Conservation (phyloP, 2,113 vertebrate genomes). For the Entomyzon cyanotis region DNA sequence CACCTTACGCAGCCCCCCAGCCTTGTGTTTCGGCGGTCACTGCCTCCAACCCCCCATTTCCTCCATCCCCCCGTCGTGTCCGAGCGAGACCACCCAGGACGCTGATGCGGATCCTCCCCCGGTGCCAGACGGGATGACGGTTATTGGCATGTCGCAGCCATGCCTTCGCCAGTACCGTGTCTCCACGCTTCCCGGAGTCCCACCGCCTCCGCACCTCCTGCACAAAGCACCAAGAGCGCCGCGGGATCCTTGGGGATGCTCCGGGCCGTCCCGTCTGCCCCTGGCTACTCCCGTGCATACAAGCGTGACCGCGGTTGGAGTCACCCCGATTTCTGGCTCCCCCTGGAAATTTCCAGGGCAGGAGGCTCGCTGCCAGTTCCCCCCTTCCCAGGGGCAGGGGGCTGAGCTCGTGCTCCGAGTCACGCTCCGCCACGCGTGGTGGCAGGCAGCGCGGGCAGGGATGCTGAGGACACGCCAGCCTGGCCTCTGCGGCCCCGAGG, state of each 20-base stretch:
- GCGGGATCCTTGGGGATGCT: neutral
- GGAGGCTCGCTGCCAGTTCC: neutral
- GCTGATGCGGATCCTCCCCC: neutral
- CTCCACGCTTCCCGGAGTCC: neutral
- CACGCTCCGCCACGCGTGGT: neutral
- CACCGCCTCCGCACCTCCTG: neutral
- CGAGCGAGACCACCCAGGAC: neutral
- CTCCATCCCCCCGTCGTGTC: neutral
- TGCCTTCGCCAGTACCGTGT: accelerated
- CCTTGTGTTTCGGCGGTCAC: accelerated
- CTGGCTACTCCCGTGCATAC: neutral
- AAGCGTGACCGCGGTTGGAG: neutral
- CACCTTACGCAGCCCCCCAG: neutral
- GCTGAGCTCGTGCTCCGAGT: neutral
- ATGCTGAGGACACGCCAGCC: neutral
- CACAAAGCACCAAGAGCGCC: neutral
- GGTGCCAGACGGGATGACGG: neutral
- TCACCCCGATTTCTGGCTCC: neutral
- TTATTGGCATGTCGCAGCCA: neutral
- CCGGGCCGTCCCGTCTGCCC: neutral
- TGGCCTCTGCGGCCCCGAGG: neutral
- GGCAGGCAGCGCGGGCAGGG: neutral
- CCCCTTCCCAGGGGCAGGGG: neutral
- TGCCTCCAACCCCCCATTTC: neutral
- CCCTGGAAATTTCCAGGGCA: conserved; percentile 17